A percentile compares a stretch with the other conserved stretches of the same genome.
Conservation (phyloP, 2,888 invertebrate species). For the Thumatha senex region DNA sequence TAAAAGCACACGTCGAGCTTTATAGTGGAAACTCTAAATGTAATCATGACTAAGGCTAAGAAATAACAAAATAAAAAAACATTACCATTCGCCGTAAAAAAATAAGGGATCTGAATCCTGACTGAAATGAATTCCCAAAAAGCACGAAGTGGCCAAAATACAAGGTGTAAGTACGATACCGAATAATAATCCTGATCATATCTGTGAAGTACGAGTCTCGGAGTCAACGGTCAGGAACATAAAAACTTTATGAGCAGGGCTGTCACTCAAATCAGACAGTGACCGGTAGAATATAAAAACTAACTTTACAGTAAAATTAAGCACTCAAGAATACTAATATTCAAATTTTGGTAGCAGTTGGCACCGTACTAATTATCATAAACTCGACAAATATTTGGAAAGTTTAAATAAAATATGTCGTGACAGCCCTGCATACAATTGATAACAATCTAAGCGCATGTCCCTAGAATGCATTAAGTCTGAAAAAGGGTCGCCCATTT, state of each 20-base stretch:
- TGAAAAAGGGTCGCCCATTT: constrained; percentile 74
- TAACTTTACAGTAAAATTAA: background rate
- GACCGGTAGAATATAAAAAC: constrained; percentile 13
- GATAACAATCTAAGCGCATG: constrained; percentile 67
- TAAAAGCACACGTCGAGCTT: no score
- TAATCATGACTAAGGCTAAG: no score
- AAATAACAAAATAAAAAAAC: background rate
- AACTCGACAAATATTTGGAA: constrained; percentile 4
- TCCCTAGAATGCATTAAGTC: constrained; percentile 58
- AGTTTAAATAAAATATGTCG: background rate
- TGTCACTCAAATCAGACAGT: constrained; percentile 22
- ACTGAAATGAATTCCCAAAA: constrained; percentile 7
- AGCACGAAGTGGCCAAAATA: constrained; percentile 15
- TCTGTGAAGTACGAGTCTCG: constrained; percentile 15
- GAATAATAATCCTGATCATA: constrained; percentile 23
- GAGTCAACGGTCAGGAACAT: constrained; percentile 31
- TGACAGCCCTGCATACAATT: constrained; percentile 26
- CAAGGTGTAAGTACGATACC: constrained; percentile 14
- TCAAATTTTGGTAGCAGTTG: constrained; percentile 15
- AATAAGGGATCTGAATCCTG: background rate
- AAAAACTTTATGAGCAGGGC: constrained; percentile 37
- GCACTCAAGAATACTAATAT: constrained; percentile 6
- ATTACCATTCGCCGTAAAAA: background rate
- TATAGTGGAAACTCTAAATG: no score
- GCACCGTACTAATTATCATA: background rate